These are phyloP conservation scores for Drosophila suzukii DNA, from an alignment of 1,140 invertebrate species.

Conservation along the genomic window DNA sequence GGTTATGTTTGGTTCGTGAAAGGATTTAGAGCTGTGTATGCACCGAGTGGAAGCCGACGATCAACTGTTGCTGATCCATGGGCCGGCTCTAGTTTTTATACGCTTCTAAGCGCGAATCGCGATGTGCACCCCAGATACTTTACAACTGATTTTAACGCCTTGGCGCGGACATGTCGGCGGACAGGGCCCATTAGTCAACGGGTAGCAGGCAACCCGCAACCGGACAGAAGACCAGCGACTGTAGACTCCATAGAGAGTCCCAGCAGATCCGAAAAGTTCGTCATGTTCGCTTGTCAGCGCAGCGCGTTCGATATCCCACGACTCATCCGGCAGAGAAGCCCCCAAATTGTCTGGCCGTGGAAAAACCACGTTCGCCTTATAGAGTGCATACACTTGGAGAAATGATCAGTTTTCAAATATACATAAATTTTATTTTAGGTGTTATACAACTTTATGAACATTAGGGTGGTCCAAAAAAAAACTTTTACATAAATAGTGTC, in stretches of 20 bases:
- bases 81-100: constrained; percentile 56
- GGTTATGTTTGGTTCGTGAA: neutral
- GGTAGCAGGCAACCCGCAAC: neutral
- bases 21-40: constrained; percentile 5
- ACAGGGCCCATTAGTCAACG: constrained; percentile 67
- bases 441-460: no score
- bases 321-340: constrained; percentile 30
- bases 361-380: constrained; percentile 42
- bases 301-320: constrained; percentile 24
- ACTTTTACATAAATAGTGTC: no score
- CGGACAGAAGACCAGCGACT: constrained; percentile 13
- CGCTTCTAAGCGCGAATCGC: constrained; percentile 36
- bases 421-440: no score
- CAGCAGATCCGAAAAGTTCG: constrained; percentile 8
- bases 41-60: constrained; percentile 38
- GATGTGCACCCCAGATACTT: constrained; percentile 47
- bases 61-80: constrained; percentile 48
- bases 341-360: constrained; percentile 46
- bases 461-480: no score
- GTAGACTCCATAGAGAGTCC: neutral
- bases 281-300: constrained; percentile 27
- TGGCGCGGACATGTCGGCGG: constrained; percentile 52
- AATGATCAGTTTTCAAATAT: neutral
- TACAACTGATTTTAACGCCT: constrained; percentile 66
- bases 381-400: constrained; percentile 13